Base-by-base conservation (phyloP, 2,797 vertebrate genomes). In the Mycteria americana region DNA sequence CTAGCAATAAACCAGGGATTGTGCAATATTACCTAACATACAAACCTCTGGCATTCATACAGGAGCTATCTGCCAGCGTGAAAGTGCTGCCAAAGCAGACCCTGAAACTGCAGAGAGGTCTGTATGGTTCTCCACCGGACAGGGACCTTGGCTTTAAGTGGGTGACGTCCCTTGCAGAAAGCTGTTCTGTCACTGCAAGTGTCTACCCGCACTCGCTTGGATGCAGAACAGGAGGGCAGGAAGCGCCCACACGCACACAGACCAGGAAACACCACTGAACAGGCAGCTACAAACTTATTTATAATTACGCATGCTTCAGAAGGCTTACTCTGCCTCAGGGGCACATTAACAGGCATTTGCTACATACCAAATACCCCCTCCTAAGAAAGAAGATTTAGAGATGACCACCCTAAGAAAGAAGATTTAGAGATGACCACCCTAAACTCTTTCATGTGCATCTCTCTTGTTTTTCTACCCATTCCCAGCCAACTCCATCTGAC, bases 171-270 rank as follows among this genome's bases (percentile, higher is more conserved):
- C 33, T n/a, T 0, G 3, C 21, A 62, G 30, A 56, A 74, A 67
- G 22, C 2, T 16, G 3, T 33, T 80, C 43, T 25, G 27, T 53
- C 1, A 0, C 45, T 35, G 12, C 37, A 13, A 2, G 3, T 31
- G 73, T 27, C 18, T 12, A 27, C 30, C n/a, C 2, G 1, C 1
- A 2, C 41, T 37, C 7, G 2, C 27, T 18, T 33, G 73, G 41
- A 14, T 8, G 22, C 30, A 17, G 76, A 37, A 13, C 0, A 2
- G 18, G 25, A 50, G 48, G 48, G 62, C 48, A 16, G 50, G 50
- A 54, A 17, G 39, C n/a, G 10, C 19, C 10, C 2, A 5, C 3
- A 4, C 2, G 0, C 57, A 41, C 50, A 56, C 43, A 11, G 37
- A 16, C 31, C 0, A 1, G 16, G 28, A 65, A 30, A 33, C 13